Evolutionary conservation across 2,113 vertebrate genomes (phyloP).

Genomic region (Oophaga pumilio): DNA sequence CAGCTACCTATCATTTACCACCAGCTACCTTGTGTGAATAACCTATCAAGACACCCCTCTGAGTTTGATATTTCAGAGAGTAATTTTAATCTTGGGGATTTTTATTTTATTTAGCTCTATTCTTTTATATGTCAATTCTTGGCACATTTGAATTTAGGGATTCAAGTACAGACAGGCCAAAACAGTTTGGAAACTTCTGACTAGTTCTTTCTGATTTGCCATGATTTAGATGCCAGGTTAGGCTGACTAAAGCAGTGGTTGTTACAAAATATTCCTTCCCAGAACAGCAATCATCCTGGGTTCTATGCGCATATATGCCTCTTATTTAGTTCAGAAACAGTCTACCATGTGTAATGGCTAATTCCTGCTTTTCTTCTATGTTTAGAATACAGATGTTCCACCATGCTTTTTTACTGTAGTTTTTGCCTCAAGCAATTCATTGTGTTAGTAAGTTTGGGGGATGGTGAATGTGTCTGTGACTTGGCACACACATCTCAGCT

Average conservation of each 20-base stretch:
- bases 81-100: background rate
- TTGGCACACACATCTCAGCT: background rate
- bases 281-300: background rate
- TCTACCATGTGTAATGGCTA: background rate
- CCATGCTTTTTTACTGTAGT: background rate
- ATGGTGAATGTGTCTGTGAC: background rate
- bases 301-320: background rate
- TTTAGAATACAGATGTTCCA: slow-evolving; percentile 6
- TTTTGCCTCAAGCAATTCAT: slow-evolving; percentile 19
- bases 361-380: background rate
- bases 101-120: background rate
- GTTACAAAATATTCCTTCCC: background rate
- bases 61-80: background rate
- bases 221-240: background rate
- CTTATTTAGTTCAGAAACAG: background rate
- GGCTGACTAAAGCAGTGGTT: background rate
- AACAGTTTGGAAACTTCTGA: background rate
- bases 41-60: too few relatives aligned
- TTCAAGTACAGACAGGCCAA: background rate
- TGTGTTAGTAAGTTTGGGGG: slow-evolving; percentile 2
- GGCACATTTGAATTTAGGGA: background rate
- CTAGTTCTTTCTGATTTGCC: background rate
- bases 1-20: too few relatives aligned
- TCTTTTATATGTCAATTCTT: background rate
- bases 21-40: too few relatives aligned